Percentiles rank a stretch among this genome's conserved stretches.
phyloP scores from a whole-genome alignment of 2,888 invertebrate genomes.

The Cerastis leucographa region DNA sequence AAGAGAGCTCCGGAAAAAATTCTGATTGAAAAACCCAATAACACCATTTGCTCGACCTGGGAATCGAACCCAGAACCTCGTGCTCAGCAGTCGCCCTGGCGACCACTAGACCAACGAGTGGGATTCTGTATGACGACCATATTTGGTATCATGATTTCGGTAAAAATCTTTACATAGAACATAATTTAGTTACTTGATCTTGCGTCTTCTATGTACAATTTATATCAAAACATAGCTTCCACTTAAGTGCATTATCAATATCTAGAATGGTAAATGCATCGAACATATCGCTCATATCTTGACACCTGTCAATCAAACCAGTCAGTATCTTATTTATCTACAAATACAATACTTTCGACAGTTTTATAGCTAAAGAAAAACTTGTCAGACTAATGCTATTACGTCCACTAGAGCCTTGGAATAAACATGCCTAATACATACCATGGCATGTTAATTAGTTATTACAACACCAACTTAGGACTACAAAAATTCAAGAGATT shows the following conservation, averaged over 20 bases:
- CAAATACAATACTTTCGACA: slow-evolving; percentile 53
- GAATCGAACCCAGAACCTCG: too few species aligned
- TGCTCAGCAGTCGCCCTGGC: too few species aligned
- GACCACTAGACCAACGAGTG: too few species aligned
- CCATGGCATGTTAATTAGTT: slow-evolving; percentile 63
- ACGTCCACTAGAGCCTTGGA: slow-evolving; percentile 61
- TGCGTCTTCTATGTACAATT: not conserved
- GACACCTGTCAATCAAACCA: slow-evolving; percentile 62
- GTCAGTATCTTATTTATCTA: slow-evolving; percentile 54
- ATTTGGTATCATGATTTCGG: not conserved
- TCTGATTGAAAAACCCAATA: too few species aligned
- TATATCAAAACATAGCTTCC: not conserved
- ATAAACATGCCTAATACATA: slow-evolving; percentile 54
- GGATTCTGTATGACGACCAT: too few species aligned
- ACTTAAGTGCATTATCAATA: slow-evolving; percentile 16
- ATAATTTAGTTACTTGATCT: not conserved
- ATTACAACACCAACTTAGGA: slow-evolving; percentile 59
- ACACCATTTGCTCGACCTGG: too few species aligned
- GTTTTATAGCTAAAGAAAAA: slow-evolving; percentile 59
- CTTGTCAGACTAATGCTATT: slow-evolving; percentile 43
- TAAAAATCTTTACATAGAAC: not conserved
- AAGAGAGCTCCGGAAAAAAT: too few species aligned
- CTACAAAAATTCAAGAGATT: slow-evolving; percentile 64
- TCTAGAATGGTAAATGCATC: slow-evolving; percentile 39
- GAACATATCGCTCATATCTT: slow-evolving; percentile 36